Conservation (phyloP, 2,113 vertebrate species). For the Tricholaema leucomelas region DNA sequence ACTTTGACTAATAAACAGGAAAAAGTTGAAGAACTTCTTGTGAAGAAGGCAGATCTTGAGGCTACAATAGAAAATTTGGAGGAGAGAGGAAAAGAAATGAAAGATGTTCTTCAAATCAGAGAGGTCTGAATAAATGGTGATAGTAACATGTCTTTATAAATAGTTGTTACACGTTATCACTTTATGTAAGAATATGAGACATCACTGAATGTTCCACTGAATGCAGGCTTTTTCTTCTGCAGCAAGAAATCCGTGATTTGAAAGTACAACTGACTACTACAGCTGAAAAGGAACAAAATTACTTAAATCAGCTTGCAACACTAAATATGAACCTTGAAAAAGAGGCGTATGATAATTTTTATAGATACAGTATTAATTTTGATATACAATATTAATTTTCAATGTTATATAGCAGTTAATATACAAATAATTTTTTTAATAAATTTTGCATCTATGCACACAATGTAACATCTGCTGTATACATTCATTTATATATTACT, state of each 20-base stretch:
- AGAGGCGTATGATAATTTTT: constrained; percentile 76
- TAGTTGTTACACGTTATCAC: not conserved
- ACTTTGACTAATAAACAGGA: constrained; percentile 65
- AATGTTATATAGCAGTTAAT: not conserved
- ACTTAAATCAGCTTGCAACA: constrained; percentile 68
- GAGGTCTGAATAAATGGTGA: constrained; percentile 70
- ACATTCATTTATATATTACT: not conserved
- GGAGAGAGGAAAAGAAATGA: constrained; percentile 70
- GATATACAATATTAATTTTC: not conserved
- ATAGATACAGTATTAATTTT: not conserved
- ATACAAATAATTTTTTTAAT: not conserved
- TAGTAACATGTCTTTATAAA: not conserved
- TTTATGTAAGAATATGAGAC: not conserved
- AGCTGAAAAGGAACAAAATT: constrained; percentile 76
- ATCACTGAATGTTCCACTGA: not conserved
- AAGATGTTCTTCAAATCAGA: constrained; percentile 59
- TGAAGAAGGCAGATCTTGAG: constrained; percentile 73
- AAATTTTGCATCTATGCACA: not conserved
- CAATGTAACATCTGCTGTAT: not conserved
- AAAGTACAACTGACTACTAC: constrained; percentile 74
- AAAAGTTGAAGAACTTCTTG: constrained; percentile 65
- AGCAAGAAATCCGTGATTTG: constrained; percentile 81
- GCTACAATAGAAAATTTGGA: constrained; percentile 71
- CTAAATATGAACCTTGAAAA: constrained; percentile 75
- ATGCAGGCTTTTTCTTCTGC: constrained; percentile 29